Percentiles rank a stretch among this genome's conserved stretches.
These are phyloP conservation scores for Heteromormyrus szaboi DNA, from an alignment of 2,797 vertebrate genomes.

Conservation along the genomic window DNA sequence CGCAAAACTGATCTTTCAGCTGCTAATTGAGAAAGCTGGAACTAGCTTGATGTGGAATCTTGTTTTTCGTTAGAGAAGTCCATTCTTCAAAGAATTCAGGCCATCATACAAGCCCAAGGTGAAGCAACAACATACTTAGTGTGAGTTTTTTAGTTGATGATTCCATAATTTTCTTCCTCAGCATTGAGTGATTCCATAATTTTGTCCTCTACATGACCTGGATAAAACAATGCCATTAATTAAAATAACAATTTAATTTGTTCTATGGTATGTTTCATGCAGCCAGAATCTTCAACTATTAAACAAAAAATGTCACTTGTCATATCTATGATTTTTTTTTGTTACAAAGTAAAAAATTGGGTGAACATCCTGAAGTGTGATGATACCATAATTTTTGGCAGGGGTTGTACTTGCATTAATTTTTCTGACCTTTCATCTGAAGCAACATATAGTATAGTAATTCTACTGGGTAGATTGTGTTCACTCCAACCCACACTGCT, in stretches of 20 bases:
- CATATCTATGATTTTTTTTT: neutral
- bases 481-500: neutral
- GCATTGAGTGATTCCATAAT: neutral
- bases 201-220: neutral
- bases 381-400: neutral
- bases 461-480: neutral
- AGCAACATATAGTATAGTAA: neutral
- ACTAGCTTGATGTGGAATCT: neutral
- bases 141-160: neutral
- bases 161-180: neutral
- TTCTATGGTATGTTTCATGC: neutral
- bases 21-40: neutral
- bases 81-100: neutral
- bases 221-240: neutral
- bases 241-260: neutral
- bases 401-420: neutral
- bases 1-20: neutral
- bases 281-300: neutral
- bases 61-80: neutral
- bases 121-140: neutral
- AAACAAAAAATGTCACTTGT: neutral
- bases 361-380: neutral
- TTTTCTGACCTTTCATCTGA: neutral
- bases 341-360: neutral
- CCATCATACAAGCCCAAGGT: neutral